Conservation (phyloP, 2,797 vertebrate species). For the Karalla daura region DNA sequence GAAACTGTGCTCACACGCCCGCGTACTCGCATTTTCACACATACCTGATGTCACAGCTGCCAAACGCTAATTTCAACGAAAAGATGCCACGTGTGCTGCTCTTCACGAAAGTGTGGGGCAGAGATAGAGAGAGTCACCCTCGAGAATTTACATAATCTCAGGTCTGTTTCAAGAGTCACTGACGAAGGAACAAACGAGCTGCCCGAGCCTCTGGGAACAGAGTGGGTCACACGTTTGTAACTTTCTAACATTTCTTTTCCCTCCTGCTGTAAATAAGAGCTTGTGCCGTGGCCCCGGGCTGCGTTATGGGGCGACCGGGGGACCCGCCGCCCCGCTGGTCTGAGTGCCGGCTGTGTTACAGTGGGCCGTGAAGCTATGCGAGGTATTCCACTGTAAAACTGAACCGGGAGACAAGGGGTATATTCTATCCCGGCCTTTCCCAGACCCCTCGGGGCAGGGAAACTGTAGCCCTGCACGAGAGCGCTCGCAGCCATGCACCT, state of each 20-base stretch:
- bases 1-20: constrained; percentile 48
- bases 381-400: constrained; percentile 68
- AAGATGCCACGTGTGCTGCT: too few species aligned
- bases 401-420: constrained; percentile 34
- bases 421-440: constrained; percentile 53
- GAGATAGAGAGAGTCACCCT: too few species aligned
- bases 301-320: constrained; percentile 23
- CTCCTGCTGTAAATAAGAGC: too few species aligned
- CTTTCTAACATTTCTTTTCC: too few species aligned
- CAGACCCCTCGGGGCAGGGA: constrained; percentile 32
- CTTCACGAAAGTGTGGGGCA: too few species aligned
- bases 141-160: too few species aligned
- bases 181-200: too few species aligned
- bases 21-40: not conserved
- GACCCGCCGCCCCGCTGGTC: constrained; percentile 26
- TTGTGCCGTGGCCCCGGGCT: constrained; percentile 35
- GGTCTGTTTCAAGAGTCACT: too few species aligned
- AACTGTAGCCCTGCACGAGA: constrained; percentile 44
- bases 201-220: too few species aligned
- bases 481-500: constrained; percentile 1
- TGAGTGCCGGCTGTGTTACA: constrained; percentile 46
- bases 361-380: constrained; percentile 58
- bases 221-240: too few species aligned
- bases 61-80: not conserved
- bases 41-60: not conserved